A percentile compares a stretch with the other conserved stretches of the same genome.
Evolutionary conservation across 2,888 invertebrate genomes (phyloP).

Genomic region (Hemaris fuciformis): DNA sequence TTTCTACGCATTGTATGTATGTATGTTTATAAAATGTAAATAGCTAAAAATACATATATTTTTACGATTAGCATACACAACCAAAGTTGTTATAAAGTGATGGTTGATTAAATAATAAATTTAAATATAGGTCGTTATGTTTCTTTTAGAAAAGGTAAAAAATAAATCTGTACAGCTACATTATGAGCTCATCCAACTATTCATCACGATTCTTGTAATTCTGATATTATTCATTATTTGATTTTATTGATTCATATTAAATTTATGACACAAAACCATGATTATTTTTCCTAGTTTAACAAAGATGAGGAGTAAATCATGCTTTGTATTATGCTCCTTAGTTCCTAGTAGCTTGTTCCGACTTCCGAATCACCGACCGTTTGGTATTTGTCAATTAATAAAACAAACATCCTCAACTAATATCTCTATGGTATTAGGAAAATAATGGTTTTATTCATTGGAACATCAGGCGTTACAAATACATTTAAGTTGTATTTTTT

Average conservation of each 20-base stretch:
- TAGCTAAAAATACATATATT: constrained; percentile 79
- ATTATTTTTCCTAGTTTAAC: constrained; percentile 16
- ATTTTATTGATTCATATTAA: constrained; percentile 72
- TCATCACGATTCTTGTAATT: constrained; percentile 72
- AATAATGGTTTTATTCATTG: constrained; percentile 64
- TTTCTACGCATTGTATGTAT: constrained; percentile 83
- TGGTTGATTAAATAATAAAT: constrained; percentile 81
- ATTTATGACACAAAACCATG: constrained; percentile 39
- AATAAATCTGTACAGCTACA: constrained; percentile 59
- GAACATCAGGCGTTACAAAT: constrained; percentile 79
- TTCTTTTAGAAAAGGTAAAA: constrained; percentile 72
- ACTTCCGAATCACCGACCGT: constrained; percentile 58
- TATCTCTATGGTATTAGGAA: constrained; percentile 57
- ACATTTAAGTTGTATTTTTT: constrained; percentile 88
- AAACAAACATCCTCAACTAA: constrained; percentile 43
- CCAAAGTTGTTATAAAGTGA: constrained; percentile 83
- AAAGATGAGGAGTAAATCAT: constrained; percentile 24
- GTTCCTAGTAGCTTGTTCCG: constrained; percentile 74
- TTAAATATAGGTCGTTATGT: constrained; percentile 77
- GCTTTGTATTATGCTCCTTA: constrained; percentile 45
- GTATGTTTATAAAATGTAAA: constrained; percentile 81
- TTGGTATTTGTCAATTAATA: constrained; percentile 74
- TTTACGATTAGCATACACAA: constrained; percentile 82
- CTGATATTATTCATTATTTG: constrained; percentile 73
- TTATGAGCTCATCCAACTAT: constrained; percentile 60